Base-by-base conservation (phyloP, 2,888 invertebrate species). In the Neoaliturus tenellus region DNA sequence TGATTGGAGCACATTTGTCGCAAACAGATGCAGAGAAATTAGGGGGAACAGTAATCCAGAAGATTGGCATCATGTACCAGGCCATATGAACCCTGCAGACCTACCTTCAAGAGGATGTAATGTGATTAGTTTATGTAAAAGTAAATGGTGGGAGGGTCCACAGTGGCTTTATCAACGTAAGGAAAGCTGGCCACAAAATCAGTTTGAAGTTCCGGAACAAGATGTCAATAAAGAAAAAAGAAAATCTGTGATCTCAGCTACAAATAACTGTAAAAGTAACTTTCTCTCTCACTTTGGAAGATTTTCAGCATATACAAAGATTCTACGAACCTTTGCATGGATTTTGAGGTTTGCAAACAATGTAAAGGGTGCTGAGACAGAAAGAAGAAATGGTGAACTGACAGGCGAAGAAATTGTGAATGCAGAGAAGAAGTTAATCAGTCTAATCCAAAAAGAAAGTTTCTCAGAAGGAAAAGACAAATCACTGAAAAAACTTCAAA, bases 91-190 rank as follows among this genome's bases (percentile, higher is more conserved):
- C 81, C 88, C 89, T 17, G 89, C 89, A 0, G 89, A 89, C 83
- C 81, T 88, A 10, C 88, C 89, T 8, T 89, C 89, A 0, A 80
- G 89, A 69, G 89, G 89, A 10, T 89, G 89, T 82, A 80, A 80
- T 4, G 85, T 87, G 3, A 80, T 86, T 51, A 83, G 86, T 25
- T 86, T 90, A 6, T 8, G 87, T 5, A 83, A 88, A 31, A 86
- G 87, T 10, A 81, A 83, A 85, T 90, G 89, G 89, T 89, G 89
- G 89, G 86, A 87, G 85, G 89, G 89, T 8, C 89, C 89, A n/a
- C 25, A 55, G 8, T 90, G 89, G 89, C 83, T 89, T 17, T 71
- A 55, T 48, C 44, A 58, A 23, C 14, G 83, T 14, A 55, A 83
- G 48, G 75, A 85, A 31, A 17, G 85, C 14, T 89, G 88, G 88